These are phyloP conservation scores for Drosophila sordidapex DNA, from an alignment of 2,888 invertebrate genomes.

Conservation along the genomic window DNA sequence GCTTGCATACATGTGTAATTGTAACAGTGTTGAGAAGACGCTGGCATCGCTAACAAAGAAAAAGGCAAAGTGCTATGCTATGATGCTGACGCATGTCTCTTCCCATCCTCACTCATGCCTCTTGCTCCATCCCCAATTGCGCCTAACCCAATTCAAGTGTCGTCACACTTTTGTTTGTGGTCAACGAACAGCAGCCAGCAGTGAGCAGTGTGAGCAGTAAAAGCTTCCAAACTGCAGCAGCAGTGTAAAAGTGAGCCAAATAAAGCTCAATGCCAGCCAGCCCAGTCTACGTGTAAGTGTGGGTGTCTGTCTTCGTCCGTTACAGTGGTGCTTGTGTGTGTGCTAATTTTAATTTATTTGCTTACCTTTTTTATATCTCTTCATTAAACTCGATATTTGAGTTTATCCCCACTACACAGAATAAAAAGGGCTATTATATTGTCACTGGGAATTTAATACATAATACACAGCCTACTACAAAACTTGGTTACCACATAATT, in stretches of 20 bases:
- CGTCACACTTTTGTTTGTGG: constrained; percentile 58
- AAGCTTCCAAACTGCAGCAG: constrained; percentile 43
- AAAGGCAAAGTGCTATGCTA: constrained; percentile 15
- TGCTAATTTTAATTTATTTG: constrained; percentile 19
- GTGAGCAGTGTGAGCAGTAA: constrained; percentile 4
- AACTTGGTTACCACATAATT: too few species aligned
- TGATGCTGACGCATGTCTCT: constrained; percentile 53
- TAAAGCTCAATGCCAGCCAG: constrained; percentile 45
- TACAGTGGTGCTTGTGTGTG: constrained; percentile 18
- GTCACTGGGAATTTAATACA: not conserved
- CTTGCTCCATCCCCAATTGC: constrained; percentile 48
- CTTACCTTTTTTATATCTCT: not conserved
- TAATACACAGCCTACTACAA: not conserved
- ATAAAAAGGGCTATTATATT: not conserved
- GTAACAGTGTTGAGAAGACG: constrained; percentile 31
- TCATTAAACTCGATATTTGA: not conserved
- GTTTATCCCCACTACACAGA: not conserved
- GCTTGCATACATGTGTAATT: constrained; percentile 28
- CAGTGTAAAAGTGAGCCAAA: constrained; percentile 2
- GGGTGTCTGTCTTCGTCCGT: constrained; percentile 4
- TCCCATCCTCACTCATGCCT: not conserved
- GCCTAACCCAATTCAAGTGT: constrained; percentile 70
- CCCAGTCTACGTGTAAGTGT: not conserved
- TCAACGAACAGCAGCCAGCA: constrained; percentile 43
- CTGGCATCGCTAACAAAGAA: constrained; percentile 44